A percentile compares a stretch with the other conserved stretches of the same genome.
Evolutionary conservation across 2,797 vertebrate genomes (phyloP).

Genomic region (Nannoperca obscura): DNA sequence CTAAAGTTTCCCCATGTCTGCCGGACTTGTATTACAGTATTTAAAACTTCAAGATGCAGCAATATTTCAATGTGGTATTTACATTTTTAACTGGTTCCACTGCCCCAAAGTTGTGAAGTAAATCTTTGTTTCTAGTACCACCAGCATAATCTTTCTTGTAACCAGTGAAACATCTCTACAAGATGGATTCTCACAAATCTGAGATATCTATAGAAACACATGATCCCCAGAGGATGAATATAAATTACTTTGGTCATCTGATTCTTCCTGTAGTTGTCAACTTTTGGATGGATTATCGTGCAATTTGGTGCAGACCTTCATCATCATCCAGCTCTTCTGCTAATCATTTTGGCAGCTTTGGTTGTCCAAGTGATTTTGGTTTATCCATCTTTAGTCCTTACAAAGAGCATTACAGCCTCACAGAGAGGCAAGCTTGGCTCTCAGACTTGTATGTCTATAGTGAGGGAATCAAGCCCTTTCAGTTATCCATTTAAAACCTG

Average conservation of each 20-base stretch:
- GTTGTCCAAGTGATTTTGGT: too few relatives aligned
- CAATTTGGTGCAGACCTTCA: background rate
- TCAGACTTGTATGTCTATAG: background rate
- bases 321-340: background rate
- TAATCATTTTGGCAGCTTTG: background rate
- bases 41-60: conserved; percentile 14
- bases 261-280: background rate
- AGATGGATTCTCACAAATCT: background rate
- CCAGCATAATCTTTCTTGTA: background rate
- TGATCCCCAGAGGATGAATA: background rate
- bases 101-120: background rate
- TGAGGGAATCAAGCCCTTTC: background rate
- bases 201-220: background rate
- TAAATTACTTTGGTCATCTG: background rate
- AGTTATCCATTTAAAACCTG: background rate
- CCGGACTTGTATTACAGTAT: background rate
- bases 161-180: background rate
- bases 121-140: too few relatives aligned
- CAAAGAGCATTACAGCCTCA: background rate
- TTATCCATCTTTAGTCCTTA: background rate
- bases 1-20: background rate
- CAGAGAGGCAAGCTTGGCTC: background rate
- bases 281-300: too few relatives aligned
- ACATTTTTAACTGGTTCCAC: background rate
- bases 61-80: background rate